phyloP scores from a whole-genome alignment of 2,113 vertebrate species.

The Stegastes partitus region DNA sequence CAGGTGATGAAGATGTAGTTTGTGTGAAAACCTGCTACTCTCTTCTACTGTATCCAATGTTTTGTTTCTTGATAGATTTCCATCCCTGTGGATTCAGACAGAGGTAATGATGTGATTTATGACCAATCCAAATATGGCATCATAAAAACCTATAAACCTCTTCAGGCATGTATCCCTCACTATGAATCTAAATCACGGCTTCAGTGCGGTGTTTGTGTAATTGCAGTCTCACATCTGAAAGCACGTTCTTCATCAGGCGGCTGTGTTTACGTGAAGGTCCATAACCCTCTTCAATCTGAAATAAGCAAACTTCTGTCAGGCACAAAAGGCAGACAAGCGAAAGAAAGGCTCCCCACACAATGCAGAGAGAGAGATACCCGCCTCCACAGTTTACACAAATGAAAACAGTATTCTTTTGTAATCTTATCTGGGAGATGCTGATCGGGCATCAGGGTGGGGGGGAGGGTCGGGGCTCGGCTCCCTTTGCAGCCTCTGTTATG shows the following conservation, averaged over 20 bases:
- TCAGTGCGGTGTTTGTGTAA: conserved; percentile 12
- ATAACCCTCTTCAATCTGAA: conserved; percentile 65
- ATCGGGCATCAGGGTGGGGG: conserved; percentile 70
- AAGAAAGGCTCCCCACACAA: conserved; percentile 48
- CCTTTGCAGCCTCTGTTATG: conserved; percentile 84
- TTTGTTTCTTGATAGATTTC: background rate
- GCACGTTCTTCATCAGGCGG: conserved; percentile 16
- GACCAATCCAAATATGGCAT: conserved; percentile 10
- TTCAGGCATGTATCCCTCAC: conserved; percentile 1
- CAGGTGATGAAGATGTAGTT: no score
- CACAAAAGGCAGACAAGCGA: conserved; percentile 62
- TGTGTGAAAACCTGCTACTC: background rate
- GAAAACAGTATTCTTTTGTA: conserved; percentile 87
- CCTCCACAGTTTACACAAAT: conserved; percentile 86
- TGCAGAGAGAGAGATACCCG: conserved; percentile 56
- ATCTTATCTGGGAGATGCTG: conserved; percentile 85
- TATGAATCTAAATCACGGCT: conserved; percentile 36
- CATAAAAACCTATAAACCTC: conserved; percentile 16
- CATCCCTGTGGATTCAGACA: background rate
- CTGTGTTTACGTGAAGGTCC: conserved; percentile 67
- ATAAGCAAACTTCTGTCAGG: conserved; percentile 60
- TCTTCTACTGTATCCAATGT: background rate
- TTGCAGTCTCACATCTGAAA: conserved; percentile 50
- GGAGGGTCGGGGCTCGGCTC: conserved; percentile 41
- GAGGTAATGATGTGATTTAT: conserved; percentile 22